Evolutionary conservation across 2,113 vertebrate species (phyloP).

Genomic region (Columba livia): DNA sequence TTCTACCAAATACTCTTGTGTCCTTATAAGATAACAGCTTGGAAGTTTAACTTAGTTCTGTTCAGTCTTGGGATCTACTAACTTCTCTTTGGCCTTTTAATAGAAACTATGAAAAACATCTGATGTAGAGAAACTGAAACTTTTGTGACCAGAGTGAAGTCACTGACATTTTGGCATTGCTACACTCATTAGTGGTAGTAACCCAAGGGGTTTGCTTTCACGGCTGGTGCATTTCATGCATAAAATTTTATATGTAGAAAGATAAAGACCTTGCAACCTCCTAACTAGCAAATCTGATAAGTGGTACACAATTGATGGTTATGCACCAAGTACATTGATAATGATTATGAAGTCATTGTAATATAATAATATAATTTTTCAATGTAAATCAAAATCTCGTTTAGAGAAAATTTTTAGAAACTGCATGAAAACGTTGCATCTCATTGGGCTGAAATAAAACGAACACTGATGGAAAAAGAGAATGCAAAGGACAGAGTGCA

Average conservation of each 20-base stretch:
- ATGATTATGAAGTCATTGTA: conserved; percentile 42
- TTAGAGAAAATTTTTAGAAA: background rate
- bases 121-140: conserved; percentile 39
- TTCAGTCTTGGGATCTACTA: background rate
- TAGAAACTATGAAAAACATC: conserved; percentile 37
- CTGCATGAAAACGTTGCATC: background rate
- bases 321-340: conserved; percentile 36
- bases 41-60: background rate
- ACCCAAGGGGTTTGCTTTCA: conserved; percentile 35
- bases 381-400: background rate
- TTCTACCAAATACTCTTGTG: background rate
- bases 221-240: conserved; percentile 6
- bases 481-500: background rate
- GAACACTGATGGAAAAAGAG: background rate
- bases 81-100: conserved; percentile 59
- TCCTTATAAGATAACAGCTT: background rate
- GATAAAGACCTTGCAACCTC: conserved; percentile 17
- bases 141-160: conserved; percentile 46
- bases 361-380: conserved; percentile 34
- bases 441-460: background rate
- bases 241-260: conserved; percentile 19
- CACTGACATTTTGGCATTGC: conserved; percentile 44
- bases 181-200: conserved; percentile 36
- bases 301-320: conserved; percentile 29
- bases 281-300: conserved; percentile 66